A percentile compares a stretch with the other conserved stretches of the same genome.
phyloP scores from a whole-genome alignment of 2,888 invertebrate species.

The Mesorhabditis sp. region DNA sequence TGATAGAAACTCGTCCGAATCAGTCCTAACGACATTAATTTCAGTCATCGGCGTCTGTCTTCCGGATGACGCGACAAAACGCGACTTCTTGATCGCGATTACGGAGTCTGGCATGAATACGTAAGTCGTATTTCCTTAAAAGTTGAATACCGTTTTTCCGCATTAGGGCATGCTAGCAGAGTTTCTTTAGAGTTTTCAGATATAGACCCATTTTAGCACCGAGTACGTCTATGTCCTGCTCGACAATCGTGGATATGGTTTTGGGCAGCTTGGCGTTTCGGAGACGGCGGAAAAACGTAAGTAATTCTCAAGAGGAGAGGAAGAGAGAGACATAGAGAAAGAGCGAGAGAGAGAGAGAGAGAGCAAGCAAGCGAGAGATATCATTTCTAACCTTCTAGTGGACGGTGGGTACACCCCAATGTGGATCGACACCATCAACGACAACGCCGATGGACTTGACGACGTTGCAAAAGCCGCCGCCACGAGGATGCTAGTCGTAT shows the following conservation, averaged over 20 bases:
- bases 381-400: not conserved
- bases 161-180: no score
- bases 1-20: not conserved
- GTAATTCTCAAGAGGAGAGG: no score
- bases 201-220: not conserved
- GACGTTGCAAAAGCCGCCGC: not conserved
- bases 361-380: not conserved
- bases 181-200: no score
- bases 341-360: no score
- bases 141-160: no score
- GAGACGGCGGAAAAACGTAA: not conserved
- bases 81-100: not conserved
- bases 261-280: not conserved
- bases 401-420: not conserved
- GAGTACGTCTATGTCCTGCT: not conserved
- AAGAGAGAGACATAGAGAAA: no score
- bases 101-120: not conserved
- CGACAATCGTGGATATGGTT: not conserved
- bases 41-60: not conserved
- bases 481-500: not conserved
- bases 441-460: not conserved
- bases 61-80: not conserved
- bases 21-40: not conserved
- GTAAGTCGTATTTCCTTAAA: no score
- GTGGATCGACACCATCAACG: constrained; percentile 4